Conservation (phyloP, 2,797 vertebrate genomes). For the Pangasius mekongensis region DNA sequence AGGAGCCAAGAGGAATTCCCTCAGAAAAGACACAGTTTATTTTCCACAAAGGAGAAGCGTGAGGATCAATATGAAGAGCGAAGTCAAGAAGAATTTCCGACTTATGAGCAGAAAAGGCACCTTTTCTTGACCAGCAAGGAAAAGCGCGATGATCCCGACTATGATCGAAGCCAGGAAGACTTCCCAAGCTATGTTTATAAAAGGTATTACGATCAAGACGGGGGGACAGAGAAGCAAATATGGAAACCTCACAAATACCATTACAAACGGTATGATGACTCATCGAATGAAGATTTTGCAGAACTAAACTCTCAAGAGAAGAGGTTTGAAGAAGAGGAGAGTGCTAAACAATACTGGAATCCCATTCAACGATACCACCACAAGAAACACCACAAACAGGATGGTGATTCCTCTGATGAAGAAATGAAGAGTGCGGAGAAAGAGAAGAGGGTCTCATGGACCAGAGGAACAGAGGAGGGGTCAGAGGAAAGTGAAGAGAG, state of each 20-base stretch:
- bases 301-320: constrained; percentile 32
- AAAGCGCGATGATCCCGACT: constrained; percentile 48
- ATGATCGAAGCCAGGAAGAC: constrained; percentile 65
- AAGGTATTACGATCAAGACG: constrained; percentile 60
- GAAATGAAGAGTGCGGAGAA: constrained; percentile 65
- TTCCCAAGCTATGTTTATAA: constrained; percentile 56
- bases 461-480: constrained; percentile 53
- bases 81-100: constrained; percentile 59
- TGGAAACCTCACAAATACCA: constrained; percentile 61
- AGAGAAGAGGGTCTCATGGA: constrained; percentile 14
- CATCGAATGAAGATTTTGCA: constrained; percentile 56
- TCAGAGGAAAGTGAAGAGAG: constrained; percentile 47
- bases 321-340: constrained; percentile 38
- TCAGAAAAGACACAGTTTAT: constrained; percentile 44
- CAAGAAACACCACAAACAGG: constrained; percentile 66
- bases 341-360: constrained; percentile 56
- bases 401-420: constrained; percentile 59
- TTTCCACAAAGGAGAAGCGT: constrained; percentile 53
- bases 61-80: constrained; percentile 64
- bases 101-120: constrained; percentile 65
- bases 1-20: constrained; percentile 76
- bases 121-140: constrained; percentile 40
- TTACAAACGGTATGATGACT: constrained; percentile 60
- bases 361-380: constrained; percentile 67
- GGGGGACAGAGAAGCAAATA: constrained; percentile 40